Evolutionary conservation across 2,113 vertebrate genomes (phyloP), one percentile per base, ranked within the genome.

Genomic region (Phodopus roborovskii): DNA sequence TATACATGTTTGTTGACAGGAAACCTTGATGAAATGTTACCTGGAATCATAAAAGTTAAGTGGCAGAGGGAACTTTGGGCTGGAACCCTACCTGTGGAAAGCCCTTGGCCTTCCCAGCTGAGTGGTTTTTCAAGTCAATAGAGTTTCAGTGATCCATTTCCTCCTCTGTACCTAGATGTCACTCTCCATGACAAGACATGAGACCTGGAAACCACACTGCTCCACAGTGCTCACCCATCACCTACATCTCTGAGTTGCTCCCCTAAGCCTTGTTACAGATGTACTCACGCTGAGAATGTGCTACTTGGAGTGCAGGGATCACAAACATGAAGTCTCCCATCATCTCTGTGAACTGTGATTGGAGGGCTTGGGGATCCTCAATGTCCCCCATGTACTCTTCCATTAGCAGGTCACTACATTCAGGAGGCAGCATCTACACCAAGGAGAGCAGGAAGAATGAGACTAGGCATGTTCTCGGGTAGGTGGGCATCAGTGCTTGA

Each of bases 271-370:
- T 53, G 66, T 66, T 28, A 68, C 5, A 73, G 70, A 36, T 9
- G 15, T 75, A 89, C 96, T 98, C 97, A 87, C 84, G 10, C 20
- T 87, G 66, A n/a, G 53, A 36, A 26, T 53, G 20, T 70, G 84
- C 84, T 68, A 70, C 84, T 70, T 26, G 64, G 84, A 87, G 84
- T 24, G 64, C 33, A 26, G 84, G 84, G 64, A 86, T 53, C 30
- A n/a, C 45, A 28, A 86, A 70, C 48, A 53, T 50, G 66, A 71
- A 70, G 66, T 53, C 84, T 53, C 12, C 64, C 84, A 70, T 70
- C 84, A 87, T 87, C 20, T 87, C 84, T 2, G 5, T 48, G 48
- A 50, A 87, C 66, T 87, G 84, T 50, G 1, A 4, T 87, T 53
- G 84, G 19, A 87, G 66, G 7, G 45, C 2, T 8, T 71, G 33